Base-by-base conservation (phyloP, 1,140 invertebrate species). In the Pogonomyrmex californicus region DNA sequence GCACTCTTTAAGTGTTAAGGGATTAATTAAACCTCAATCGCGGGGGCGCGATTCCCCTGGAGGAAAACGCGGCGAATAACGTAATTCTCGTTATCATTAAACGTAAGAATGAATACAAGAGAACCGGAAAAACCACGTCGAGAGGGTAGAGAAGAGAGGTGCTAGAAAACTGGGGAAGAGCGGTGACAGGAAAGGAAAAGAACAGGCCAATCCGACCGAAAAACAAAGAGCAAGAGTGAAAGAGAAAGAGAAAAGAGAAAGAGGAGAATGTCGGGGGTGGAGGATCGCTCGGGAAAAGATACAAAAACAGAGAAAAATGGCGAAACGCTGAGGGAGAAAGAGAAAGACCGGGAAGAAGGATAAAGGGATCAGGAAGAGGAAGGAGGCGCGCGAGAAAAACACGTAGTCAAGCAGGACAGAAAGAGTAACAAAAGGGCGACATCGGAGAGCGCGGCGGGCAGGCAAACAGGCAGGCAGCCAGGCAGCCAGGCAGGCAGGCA, bases 91-190 rank as follows among this genome's bases (percentile, higher is more conserved):
- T 83, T 83, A 75, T 73, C 66, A 82, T 82, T 60, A 83, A 49
- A 83, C 56, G 79, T 83, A 83, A 83, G 79, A 75, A 83, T 75
- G 79, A 83, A 60, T 83, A 49, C 68, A 83, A 68, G 68, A 75
- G 68, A 44, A 83, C 9, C 68, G 79, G 68, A 83, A 75, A 75
- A 78, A 85, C 44, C 60, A 12, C 49, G 58, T 66, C 30, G 49
- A 58, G 76, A 49, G 33, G 30, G 23, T 49, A 51, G 14, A 49
- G 10, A 49, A 17, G 51, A 38, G 54, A 49, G 68, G 30, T 12
- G 54, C 56, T 73, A 36, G 68, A 38, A 54, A 86, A 49, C 49
- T n/a, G 23, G 51, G 17, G 10, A 3, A 65, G 41, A 30, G 47
- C 58, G 30, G 54, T 6, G 65, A 68, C 62, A 79, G 65, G 63